These are phyloP conservation scores for Formica selysi DNA, from an alignment of 1,140 invertebrate species.

Conservation along the genomic window DNA sequence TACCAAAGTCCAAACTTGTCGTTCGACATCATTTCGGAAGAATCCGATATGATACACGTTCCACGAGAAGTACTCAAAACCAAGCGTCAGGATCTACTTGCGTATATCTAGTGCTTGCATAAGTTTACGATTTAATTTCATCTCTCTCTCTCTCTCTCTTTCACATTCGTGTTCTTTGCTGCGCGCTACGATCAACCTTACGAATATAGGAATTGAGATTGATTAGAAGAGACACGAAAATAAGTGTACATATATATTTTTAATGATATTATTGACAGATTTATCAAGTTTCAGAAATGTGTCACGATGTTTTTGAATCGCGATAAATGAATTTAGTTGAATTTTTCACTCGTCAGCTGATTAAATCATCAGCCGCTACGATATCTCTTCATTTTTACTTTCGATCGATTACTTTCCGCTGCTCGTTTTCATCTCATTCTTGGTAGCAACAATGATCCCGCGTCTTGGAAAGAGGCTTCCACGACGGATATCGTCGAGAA, in stretches of 20 bases:
- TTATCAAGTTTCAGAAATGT: background rate
- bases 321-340: background rate
- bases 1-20: conserved; percentile 13
- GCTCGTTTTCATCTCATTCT: conserved; percentile 23
- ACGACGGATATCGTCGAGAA: conserved; percentile 51
- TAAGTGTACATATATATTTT: too few relatives aligned
- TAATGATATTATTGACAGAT: background rate
- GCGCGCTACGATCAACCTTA: background rate
- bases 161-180: background rate
- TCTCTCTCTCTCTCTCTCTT: too few relatives aligned
- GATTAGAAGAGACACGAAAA: too few relatives aligned
- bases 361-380: background rate
- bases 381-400: conserved; percentile 12
- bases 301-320: background rate
- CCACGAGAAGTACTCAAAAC: background rate
- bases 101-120: background rate
- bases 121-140: conserved; percentile 31
- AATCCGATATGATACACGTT: background rate
- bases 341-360: background rate
- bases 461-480: conserved; percentile 48
- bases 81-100: background rate
- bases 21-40: background rate
- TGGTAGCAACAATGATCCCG: conserved; percentile 59
- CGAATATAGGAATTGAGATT: too few relatives aligned
- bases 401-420: background rate